Conservation (phyloP, 1,140 invertebrate species). For the Ptiloglossa arizonensis region DNA sequence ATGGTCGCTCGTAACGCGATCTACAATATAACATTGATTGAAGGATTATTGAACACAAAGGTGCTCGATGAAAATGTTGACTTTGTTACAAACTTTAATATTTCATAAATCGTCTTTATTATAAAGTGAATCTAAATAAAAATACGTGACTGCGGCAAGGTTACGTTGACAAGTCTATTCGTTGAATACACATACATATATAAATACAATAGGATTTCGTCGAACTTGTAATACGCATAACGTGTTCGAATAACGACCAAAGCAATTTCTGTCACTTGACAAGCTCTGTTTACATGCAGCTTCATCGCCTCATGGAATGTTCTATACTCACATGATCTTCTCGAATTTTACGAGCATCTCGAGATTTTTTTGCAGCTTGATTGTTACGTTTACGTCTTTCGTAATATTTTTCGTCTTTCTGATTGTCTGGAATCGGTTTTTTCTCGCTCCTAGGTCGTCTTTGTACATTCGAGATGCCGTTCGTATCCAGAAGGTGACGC, state of each 20-base stretch:
- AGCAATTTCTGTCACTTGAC: no score
- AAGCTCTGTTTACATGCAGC: no score
- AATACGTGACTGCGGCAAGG: no score
- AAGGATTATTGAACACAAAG: neutral
- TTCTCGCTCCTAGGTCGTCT: slow-evolving; percentile 90
- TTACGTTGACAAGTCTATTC: no score
- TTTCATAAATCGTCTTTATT: no score
- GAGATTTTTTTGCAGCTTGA: slow-evolving; percentile 94
- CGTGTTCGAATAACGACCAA: no score
- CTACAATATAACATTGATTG: slow-evolving; percentile 77
- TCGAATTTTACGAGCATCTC: slow-evolving; percentile 91
- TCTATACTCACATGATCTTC: slow-evolving; percentile 88
- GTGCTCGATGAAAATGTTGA: no score
- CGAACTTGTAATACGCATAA: no score
- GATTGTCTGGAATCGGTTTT: slow-evolving; percentile 91
- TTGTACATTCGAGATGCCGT: slow-evolving; percentile 63
- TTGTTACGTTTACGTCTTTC: slow-evolving; percentile 94
- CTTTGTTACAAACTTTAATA: neutral
- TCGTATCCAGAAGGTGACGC: slow-evolving; percentile 69
- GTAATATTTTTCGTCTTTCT: slow-evolving; percentile 95
- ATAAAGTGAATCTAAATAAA: no score
- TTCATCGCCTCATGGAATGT: no score
- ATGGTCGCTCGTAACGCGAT: slow-evolving; percentile 90
- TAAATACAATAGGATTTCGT: no score
- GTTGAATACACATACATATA: no score